Base-by-base conservation (phyloP, 1,140 invertebrate genomes). In the Musca vetustissima region DNA sequence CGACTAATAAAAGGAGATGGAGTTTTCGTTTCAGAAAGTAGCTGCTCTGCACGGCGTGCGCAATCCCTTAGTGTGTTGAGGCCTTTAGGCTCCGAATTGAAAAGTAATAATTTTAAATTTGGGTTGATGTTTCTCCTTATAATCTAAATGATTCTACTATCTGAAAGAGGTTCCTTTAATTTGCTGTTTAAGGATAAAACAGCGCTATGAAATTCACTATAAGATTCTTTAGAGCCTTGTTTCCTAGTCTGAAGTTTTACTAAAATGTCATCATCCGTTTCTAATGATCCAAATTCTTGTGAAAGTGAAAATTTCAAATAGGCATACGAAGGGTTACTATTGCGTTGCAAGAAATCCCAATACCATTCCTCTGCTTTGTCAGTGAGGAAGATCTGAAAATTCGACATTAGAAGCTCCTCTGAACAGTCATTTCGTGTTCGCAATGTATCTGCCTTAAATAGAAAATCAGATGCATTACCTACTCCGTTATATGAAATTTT, bases 401-500 rank as follows among this genome's bases (percentile, higher is more conserved):
- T 50, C 19, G 49, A 50, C 19, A 50, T 19, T 7, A 50, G n/a
- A 50, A n/a, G 49, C n/a, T 50, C 49, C 1, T 50, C 49, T 7
- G 49, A 50, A 17, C 49, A 50, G 8, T 50, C 19, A 19, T n/a
- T 7, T 17, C 49, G n/a, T 50, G 13, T 17, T n/a, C 49, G 2
- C 6, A 50, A 50, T 15, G 49, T 50, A 50, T 50, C 49, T 19
- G 17, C 13, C 17, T 50, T 50, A 50, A 50, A 50, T 8, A 50
- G n/a, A 50, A 50, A 50, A 17, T 50, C 49, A 19, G 49, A 50
- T 17, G 19, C 49, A 19, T n/a, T 19, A 17, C 49, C 49, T 8
- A 19, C n/a, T 8, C 49, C 49, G n/a, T 50, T 19, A 50, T 50
- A 50, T n/a, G 49, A 50, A 50, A 50, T 50, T 50, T 50, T 50